Base-by-base conservation (phyloP, 1,140 invertebrate species). In the Globodera rostochiensis region DNA sequence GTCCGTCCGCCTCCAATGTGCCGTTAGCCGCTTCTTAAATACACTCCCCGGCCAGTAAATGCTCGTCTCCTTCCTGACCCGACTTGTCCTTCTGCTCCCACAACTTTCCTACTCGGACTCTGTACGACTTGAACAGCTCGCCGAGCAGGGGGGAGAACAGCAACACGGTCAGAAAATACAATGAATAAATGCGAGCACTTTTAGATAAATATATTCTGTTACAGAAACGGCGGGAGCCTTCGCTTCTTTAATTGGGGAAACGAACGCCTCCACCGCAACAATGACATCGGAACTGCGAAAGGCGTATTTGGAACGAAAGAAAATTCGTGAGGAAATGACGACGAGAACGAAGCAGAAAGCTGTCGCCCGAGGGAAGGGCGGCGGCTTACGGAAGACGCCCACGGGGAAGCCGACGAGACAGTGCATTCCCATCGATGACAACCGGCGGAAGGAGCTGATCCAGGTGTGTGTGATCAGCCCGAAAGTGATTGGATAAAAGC, bases 341-440 rank as follows among this genome's bases (percentile, higher is more conserved):
- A 13, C 15, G 15, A 47, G 66, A 8, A 76, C 46, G 0, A 78
- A 78, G 19, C 19, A 6, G 8, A 78, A 69, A 21, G 50, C 64
- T 49, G 25, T 8, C n/a, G 60, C 13, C 69, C 13, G 15, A 73
- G 71, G 11, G 50, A 19, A 73, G 5, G 46, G 2, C 11, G 76
- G n/a, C 4, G 50, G 7, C 50, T 9, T 7, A 53, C 73, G 47
- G 25, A 13, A 49, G 15, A 53, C 57, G 53, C 4, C 46, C 50
- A 6, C n/a, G 15, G 3, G 13, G 69, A 77, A 53, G 69, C n/a
- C 36, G 57, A 64, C 76, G 19, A 47, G 49, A n/a, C 25, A 73
- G 6, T 87, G 86, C 66, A 79, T 73, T 15, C 66, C 84, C 11
- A 80, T 88, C 15, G 87, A 88, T 76, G 87, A 88, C 60, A 88